Evolutionary conservation across 2,888 invertebrate species (phyloP).

Genomic region (Thecophora atra): DNA sequence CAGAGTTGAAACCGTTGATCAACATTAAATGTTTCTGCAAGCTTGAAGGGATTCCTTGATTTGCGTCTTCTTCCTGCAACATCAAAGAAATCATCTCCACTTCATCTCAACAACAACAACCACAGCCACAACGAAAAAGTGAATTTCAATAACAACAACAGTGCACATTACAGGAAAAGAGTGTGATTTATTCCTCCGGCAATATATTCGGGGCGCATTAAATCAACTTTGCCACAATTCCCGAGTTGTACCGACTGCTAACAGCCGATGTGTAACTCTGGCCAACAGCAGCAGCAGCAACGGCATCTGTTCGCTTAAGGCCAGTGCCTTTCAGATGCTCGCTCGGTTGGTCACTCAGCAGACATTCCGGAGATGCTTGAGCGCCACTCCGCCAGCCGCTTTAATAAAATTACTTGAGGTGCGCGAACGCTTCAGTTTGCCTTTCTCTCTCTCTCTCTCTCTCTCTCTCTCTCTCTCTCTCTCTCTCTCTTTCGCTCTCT

Average conservation of each 20-base stretch:
- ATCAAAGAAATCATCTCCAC: slow-evolving; percentile 43
- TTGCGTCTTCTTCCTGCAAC: neutral
- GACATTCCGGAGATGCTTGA: slow-evolving; percentile 30
- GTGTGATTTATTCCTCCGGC: slow-evolving; percentile 2
- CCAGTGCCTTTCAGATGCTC: neutral
- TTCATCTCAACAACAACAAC: slow-evolving; percentile 42
- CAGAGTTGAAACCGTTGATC: neutral
- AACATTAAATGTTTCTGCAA: neutral
- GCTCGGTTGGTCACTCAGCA: slow-evolving; percentile 1
- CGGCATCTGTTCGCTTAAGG: neutral
- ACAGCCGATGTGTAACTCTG: slow-evolving; percentile 5
- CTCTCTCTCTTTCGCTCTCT: slow-evolving; percentile 5
- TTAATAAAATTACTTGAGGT: slow-evolving; percentile 51
- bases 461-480: too few relatives aligned
- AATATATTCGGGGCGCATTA: slow-evolving; percentile 21
- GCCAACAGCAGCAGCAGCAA: neutral
- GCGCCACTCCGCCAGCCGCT: slow-evolving; percentile 30
- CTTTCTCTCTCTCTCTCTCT: slow-evolving; percentile 3
- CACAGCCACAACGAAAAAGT: too few relatives aligned
- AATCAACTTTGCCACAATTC: slow-evolving; percentile 24
- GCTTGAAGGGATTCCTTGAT: neutral
- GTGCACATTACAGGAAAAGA: slow-evolving; percentile 15
- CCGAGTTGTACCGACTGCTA: neutral
- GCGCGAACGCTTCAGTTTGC: slow-evolving; percentile 52
- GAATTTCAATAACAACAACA: slow-evolving; percentile 36